Base-by-base conservation (phyloP, 2,797 vertebrate species). In the Nasua narica region DNA sequence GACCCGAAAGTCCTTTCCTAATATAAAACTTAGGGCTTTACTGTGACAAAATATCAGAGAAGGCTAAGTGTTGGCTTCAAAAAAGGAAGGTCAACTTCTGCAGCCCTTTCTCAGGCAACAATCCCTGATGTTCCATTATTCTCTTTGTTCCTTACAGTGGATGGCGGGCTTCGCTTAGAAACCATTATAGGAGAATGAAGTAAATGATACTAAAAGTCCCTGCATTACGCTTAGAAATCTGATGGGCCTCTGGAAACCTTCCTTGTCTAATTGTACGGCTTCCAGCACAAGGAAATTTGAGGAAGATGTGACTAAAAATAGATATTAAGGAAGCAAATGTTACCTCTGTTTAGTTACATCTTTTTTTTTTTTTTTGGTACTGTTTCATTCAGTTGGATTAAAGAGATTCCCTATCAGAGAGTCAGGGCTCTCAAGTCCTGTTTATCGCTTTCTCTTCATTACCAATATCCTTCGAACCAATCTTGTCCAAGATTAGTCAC, bases 1-100 rank as follows among this genome's bases (percentile, higher is more conserved):
- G 70, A 85, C n/a, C 65, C 74, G n/a, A 92, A 95, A 89, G 72
- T 67, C 46, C 77, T 94, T 70, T 70, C 3, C 32, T 50, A 77
- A 69, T 29, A 91, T 43, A 90, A 93, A 93, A 74, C 37, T 21
- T 46, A 40, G 10, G 29, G 35, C 50, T 90, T 78, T 23, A 6
- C 65, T 85, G 29, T 83, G 67, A 78, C 16, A 81, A 91, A 67
- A 86, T 87, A 90, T 78, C 81, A 76, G 58, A 87, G 67, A 87
- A 94, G n/a, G 67, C 35, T n/a, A 81, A 69, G 9, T 85, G 19
- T 69, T 70, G 19, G 8, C 79, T 87, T 87, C 32, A 60, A 91
- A 94, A 67, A 91, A 54, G 62, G 12, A 29, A 96, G 43, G 87
- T 94, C 67, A 85, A 54, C 50, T 87, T 81, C 79, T 90, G 58